Percentiles rank a stretch among this genome's conserved stretches.
Evolutionary conservation across 92 coral and sea anemone genomes (phyloP).

Genomic region (Palythoa grandiflora): DNA sequence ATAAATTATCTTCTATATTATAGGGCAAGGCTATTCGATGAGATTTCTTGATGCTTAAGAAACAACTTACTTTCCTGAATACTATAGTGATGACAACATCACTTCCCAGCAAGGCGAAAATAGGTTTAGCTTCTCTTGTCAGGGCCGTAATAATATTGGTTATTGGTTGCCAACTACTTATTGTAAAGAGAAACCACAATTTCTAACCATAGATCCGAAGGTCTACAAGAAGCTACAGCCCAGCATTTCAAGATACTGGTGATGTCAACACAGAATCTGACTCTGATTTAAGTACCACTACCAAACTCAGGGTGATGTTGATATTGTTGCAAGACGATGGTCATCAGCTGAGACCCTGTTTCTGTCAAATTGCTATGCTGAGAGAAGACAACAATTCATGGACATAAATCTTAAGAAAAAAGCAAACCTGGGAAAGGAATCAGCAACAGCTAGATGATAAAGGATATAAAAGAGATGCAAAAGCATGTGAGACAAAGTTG

Average conservation of each 20-base stretch:
- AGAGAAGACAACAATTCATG: conserved; percentile 21
- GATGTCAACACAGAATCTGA: conserved; percentile 19
- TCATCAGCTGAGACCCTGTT: conserved; percentile 32
- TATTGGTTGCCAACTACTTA: not conserved
- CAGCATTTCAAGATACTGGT: conserved; percentile 20
- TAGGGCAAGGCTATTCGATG: conserved; percentile 13
- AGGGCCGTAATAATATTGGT: not conserved
- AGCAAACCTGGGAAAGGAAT: conserved; percentile 47
- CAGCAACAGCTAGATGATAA: conserved; percentile 36
- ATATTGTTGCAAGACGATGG: conserved; percentile 4
- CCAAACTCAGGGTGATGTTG: conserved; percentile 13
- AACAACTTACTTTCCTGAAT: not conserved
- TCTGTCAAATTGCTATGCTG: conserved; percentile 29
- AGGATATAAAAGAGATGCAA: conserved; percentile 25
- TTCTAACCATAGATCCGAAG: not conserved
- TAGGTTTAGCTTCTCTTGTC: not conserved
- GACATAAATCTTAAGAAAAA: conserved; percentile 51
- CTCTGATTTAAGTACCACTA: conserved; percentile 1
- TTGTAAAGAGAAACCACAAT: not conserved
- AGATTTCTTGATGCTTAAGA: conserved; percentile 8
- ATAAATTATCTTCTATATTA: conserved; percentile 3
- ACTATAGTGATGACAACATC: conserved; percentile 4
- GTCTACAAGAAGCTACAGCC: conserved; percentile 18
- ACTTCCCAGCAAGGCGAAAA: not conserved
- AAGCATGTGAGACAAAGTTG: conserved; percentile 50